Base-by-base conservation (phyloP, 2,113 vertebrate genomes). In the Hiodon alosoides region DNA sequence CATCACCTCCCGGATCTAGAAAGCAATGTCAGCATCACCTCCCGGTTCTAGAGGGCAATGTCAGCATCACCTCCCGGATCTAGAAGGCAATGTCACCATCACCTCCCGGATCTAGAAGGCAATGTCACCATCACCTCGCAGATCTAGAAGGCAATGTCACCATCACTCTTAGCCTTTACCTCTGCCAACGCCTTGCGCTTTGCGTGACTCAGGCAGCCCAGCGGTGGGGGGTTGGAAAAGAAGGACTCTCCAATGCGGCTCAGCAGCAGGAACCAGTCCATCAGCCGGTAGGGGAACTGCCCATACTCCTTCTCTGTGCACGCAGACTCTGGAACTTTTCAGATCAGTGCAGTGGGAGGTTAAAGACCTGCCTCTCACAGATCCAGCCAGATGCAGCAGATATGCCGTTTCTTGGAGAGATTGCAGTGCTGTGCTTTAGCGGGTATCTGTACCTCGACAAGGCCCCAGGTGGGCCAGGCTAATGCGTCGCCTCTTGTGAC, bases 181-280 rank as follows among this genome's bases (percentile, higher is more conserved):
- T 89, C 76, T 61, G 82, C 83, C 0, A 86, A 81, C 0, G 82
- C 76, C 4, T 52, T 76, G 76, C 82, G 62, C n/a, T 88, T 80
- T 71, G 78, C 13, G 58, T 73, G 79, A 77, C 76, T 86, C 52
- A 87, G 76, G 75, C 86, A 88, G 78, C 58, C 86, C 78, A 85
- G 85, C 9, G 84, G 71, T 0, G 78, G 77, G 54, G 84, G 83
- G 7, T 52, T 76, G 70, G 85, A 81, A 61, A 71, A 7, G 47
- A 84, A 86, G 5, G 77, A 83, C 68, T 78, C 59, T 68, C 83
- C 85, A 86, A 90, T 90, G 2, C 85, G 86, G 77, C 87, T 86
- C 69, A 89, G 77, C 13, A 88, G 82, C 71, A 92, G 79, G 71
- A 92, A 92, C 90, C 84, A 90, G 83, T 88, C 85, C 71, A 86